phyloP scores from a whole-genome alignment of 2,113 vertebrate species.

The Riparia riparia region DNA sequence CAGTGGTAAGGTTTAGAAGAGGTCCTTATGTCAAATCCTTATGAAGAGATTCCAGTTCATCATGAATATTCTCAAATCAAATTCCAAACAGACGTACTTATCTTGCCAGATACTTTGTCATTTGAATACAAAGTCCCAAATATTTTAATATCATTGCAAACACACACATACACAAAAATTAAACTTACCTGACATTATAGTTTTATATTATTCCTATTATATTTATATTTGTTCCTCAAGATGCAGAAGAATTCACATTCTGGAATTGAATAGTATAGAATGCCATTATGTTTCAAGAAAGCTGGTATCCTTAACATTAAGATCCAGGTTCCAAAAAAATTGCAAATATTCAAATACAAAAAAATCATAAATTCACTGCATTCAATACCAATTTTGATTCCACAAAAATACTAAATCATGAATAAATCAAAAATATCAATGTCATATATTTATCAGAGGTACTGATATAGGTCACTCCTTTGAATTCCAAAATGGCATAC shows the following conservation, averaged over 20 bases:
- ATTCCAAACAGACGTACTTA: not conserved
- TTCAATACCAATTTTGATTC: not conserved
- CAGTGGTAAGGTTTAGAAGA: not conserved
- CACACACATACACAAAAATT: not conserved
- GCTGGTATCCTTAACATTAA: not conserved
- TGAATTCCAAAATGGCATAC: not conserved
- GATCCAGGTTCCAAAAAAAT: not conserved
- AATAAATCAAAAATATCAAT: not conserved
- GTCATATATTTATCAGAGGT: not conserved
- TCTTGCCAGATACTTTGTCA: not conserved
- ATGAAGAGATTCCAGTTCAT: not conserved
- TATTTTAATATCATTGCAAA: not conserved
- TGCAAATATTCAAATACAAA: not conserved
- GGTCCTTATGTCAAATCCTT: not conserved
- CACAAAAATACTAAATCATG: not conserved
- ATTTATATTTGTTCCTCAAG: not conserved
- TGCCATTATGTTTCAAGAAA: not conserved
- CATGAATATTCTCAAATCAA: not conserved
- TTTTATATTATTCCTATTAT: not conserved
- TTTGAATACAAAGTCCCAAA: not conserved
- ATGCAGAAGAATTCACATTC: not conserved
- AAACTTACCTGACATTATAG: not conserved
- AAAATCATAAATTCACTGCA: not conserved
- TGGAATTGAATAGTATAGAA: not conserved
- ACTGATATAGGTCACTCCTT: not conserved